Percentiles rank a stretch among this genome's conserved stretches.
phyloP scores from a whole-genome alignment of 2,113 vertebrate species.

The Beaufortia kweichowensis region DNA sequence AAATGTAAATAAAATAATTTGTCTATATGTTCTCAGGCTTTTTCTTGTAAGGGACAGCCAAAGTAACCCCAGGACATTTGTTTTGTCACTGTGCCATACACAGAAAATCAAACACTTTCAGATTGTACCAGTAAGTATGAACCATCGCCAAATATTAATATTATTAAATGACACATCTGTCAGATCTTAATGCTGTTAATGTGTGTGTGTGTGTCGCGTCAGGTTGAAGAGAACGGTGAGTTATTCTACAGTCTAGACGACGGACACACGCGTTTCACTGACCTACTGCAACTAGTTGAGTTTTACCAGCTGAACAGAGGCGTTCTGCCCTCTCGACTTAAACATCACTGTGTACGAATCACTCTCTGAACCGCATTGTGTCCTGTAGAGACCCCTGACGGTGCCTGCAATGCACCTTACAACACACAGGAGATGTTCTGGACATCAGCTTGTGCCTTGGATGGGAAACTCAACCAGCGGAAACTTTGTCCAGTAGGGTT shows the following conservation, averaged over 20 bases:
- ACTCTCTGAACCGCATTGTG: conserved; percentile 55
- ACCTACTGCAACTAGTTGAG: conserved; percentile 97
- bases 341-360: conserved; percentile 88
- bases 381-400: not conserved
- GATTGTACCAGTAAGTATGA: conserved; percentile 91
- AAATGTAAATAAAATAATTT: too few relatives aligned
- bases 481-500: conserved; percentile 42
- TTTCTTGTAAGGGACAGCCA: conserved; percentile 97
- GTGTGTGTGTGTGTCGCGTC: conserved; percentile 30
- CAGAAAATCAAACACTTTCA: conserved; percentile 99
- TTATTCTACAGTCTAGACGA: conserved; percentile 92
- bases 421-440: conserved; percentile 53
- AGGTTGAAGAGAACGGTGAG: conserved; percentile 91
- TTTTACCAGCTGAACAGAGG: conserved; percentile 97
- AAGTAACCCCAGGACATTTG: conserved; percentile 96
- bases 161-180: not conserved
- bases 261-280: conserved; percentile 90
- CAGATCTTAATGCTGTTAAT: not conserved
- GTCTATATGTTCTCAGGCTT: conserved; percentile 75
- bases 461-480: conserved; percentile 54
- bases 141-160: not conserved
- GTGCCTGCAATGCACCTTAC: not conserved
- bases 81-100: conserved; percentile 91
- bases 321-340: conserved; percentile 92
- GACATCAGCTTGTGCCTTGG: conserved; percentile 68